phyloP scores from a whole-genome alignment of 2,113 vertebrate genomes.

The Piliocolobus tephrosceles region DNA sequence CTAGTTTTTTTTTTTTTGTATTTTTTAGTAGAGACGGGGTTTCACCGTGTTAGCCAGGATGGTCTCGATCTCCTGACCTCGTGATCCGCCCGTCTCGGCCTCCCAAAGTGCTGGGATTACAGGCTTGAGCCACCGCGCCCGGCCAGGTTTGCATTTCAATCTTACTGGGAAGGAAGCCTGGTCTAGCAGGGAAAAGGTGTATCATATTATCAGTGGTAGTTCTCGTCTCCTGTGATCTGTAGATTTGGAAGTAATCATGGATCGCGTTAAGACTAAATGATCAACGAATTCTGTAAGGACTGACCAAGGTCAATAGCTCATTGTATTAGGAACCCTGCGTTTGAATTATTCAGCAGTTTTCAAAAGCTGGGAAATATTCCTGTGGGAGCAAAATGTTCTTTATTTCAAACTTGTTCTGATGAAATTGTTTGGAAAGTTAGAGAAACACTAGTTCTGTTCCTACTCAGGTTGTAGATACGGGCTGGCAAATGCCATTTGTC shows the following conservation, averaged over 20 bases:
- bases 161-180: neutral
- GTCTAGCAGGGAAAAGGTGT: neutral
- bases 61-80: no score
- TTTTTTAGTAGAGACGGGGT: no score
- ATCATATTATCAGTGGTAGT: fast-evolving
- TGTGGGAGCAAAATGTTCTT: neutral
- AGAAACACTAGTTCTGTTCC: neutral
- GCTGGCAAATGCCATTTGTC: neutral
- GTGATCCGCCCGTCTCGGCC: no score
- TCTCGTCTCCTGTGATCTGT: neutral
- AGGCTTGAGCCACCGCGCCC: no score
- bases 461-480: neutral
- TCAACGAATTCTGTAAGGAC: neutral
- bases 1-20: no score
- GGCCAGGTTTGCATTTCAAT: no score
- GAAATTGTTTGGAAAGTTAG: neutral
- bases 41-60: no score
- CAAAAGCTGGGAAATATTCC: neutral
- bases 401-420: neutral
- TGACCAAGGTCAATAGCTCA: neutral
- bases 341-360: neutral
- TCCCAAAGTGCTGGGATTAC: no score
- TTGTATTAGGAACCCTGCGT: neutral
- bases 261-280: neutral
- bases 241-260: neutral